Base-by-base conservation (phyloP, 1,140 invertebrate species). In the Euura lappo region DNA sequence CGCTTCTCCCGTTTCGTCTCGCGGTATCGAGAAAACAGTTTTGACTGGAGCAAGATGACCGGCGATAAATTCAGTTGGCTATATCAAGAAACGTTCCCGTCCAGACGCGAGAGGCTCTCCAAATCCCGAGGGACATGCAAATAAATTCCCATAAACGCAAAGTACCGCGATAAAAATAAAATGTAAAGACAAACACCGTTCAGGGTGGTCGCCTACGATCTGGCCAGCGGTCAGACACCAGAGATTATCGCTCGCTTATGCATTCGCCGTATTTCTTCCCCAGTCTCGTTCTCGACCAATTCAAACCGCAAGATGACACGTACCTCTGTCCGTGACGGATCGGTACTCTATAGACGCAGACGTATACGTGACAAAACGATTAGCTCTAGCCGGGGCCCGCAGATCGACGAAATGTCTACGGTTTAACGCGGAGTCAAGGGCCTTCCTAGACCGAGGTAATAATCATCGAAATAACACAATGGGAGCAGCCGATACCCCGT, bases 71-170 rank as follows among this genome's bases (percentile, higher is more conserved):
- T 60, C 51, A 60, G 51, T 60, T 60, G 51, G 51, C 51, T n/a
- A 60, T 60, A 11, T 60, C 51, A 60, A 60, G 51, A 60, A 60
- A 6, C 51, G 51, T 60, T 60, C 3, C 13, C 13, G 28, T 28
- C 28, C 28, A 28, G 28, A 28, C 51, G 51, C 28, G 28, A 28
- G 28, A 28, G 28, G 28, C 28, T 28, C 4, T 60, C 51, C 8
- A 60, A n/a, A 28, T 28, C 8, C 10, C 51, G 51, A 60, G 51
- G 10, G 51, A 60, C 13, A 28, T 28, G 51, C 51, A 60, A 11
- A n/a, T n/a, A 60, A 60, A 60, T 60, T n/a, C 13, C 51, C 51
- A 60, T 60, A 60, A 60, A 60, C 51, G 51, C 51, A 60, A 60
- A 60, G 51, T 60, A 60, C 51, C 13, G 13, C 51, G 10, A 60